Base-by-base conservation (phyloP, 2,888 invertebrate species). In the Glaucopsyche alexis region DNA sequence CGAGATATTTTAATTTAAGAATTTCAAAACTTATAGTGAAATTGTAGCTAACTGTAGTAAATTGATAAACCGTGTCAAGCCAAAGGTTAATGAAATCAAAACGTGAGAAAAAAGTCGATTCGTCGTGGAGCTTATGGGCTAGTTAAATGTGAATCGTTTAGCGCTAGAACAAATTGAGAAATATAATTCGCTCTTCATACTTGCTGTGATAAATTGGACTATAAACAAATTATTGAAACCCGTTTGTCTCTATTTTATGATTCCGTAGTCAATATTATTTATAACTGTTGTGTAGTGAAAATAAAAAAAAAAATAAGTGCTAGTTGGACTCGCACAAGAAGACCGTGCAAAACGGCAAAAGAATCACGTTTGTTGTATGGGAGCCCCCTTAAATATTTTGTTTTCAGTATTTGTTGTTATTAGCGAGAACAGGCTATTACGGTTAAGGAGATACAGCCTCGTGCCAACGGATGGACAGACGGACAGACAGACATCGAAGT, bases 31-130 rank as follows among this genome's bases (percentile, higher is more conserved):
- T 49, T 19, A 69, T 29, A 29, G 47, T 49, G 14, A 49, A 49
- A 47, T 47, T 38, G 8, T 14, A 49, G 11, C 19, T 29, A 38
- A 85, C 84, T 82, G 82, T 80, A 81, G 83, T 83, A 80, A 89
- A 90, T 90, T 90, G 86, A 83, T 85, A 78, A 78, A 81, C 79
- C 78, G 78, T 76, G 79, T 77, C 76, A 81, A 77, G 80, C 83
- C 82, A 87, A 85, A 85, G 80, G 84, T 84, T 86, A 87, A 86
- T 82, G 87, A 87, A 87, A 88, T 84, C 88, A 89, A 90, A 91
- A 91, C 91, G 91, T 91, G 91, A 91, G 91, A 91, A 90, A 86
- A 85, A 84, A 84, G 80, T 83, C 77, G 77, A 85, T 87, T 87
- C 83, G 84, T 83, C 83, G 80, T 81, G 84, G 80, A 80, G 78